phyloP scores from a whole-genome alignment of 2,797 vertebrate species.

The Cyprinella venusta region DNA sequence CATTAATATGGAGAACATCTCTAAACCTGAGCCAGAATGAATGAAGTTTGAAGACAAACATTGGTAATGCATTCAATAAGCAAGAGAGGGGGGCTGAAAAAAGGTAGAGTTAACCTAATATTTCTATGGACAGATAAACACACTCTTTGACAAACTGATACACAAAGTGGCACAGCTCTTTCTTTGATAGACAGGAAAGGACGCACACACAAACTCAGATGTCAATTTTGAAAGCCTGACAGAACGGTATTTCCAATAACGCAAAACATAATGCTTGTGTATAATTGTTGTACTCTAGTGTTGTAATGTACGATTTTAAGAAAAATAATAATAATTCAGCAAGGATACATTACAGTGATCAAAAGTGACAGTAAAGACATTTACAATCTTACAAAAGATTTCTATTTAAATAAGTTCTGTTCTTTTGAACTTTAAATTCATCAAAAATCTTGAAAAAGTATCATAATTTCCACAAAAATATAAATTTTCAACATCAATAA shows the following conservation, averaged over 20 bases:
- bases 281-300: background rate
- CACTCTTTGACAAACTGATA: conserved; percentile 47
- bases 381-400: background rate
- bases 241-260: background rate
- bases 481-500: background rate
- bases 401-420: background rate
- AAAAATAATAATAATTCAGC: background rate
- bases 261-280: background rate
- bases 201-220: conserved; percentile 24
- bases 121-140: conserved; percentile 54
- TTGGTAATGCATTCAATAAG: conserved; percentile 11
- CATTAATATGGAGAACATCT: conserved; percentile 25
- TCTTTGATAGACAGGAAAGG: conserved; percentile 41
- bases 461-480: background rate
- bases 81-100: conserved; percentile 8
- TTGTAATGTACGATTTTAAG: background rate
- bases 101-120: conserved; percentile 49
- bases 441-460: background rate
- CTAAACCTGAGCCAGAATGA: conserved; percentile 19
- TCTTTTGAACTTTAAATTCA: background rate
- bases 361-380: background rate
- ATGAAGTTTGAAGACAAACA: conserved; percentile 13
- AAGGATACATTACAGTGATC: background rate
- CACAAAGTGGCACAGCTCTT: conserved; percentile 49
- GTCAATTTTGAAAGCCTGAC: background rate